phyloP scores from a whole-genome alignment of 2,113 vertebrate genomes.

The Emydocephalus ijimae region DNA sequence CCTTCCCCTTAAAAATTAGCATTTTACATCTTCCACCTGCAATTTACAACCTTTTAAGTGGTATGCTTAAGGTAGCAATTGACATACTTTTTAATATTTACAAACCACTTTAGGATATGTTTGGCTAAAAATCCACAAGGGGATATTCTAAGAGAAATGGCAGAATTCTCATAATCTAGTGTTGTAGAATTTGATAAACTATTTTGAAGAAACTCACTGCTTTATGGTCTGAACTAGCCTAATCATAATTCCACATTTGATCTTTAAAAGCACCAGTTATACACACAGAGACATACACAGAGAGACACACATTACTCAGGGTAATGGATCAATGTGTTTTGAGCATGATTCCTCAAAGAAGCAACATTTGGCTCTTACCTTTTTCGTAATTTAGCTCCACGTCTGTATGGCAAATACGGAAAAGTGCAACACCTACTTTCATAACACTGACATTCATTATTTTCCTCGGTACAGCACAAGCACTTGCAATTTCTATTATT shows the following conservation, averaged over 20 bases:
- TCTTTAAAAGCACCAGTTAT: background rate
- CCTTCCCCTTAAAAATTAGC: background rate
- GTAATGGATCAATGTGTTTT: background rate
- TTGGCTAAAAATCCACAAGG: background rate
- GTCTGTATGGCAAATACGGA: background rate
- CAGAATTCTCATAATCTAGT: background rate
- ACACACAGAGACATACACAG: background rate
- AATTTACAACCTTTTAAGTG: background rate
- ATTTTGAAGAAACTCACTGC: background rate
- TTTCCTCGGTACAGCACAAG: conserved; percentile 51
- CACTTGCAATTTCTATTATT: conserved; percentile 61
- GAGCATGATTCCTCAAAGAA: background rate
- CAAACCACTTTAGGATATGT: background rate
- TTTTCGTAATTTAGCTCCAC: background rate
- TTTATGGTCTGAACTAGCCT: background rate
- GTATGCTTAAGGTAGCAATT: background rate
- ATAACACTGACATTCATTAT: conserved; percentile 43
- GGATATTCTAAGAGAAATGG: background rate
- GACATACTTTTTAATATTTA: background rate
- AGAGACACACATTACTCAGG: background rate
- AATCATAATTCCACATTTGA: background rate
- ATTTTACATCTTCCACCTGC: background rate
- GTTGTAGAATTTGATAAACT: background rate
- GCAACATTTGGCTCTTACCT: conserved; percentile 22
- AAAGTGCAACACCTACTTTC: conserved; percentile 56